Percentiles rank a stretch among this genome's conserved stretches.
Evolutionary conservation across 2,888 invertebrate species (phyloP).

Genomic region (Lacanobia wlatinum): DNA sequence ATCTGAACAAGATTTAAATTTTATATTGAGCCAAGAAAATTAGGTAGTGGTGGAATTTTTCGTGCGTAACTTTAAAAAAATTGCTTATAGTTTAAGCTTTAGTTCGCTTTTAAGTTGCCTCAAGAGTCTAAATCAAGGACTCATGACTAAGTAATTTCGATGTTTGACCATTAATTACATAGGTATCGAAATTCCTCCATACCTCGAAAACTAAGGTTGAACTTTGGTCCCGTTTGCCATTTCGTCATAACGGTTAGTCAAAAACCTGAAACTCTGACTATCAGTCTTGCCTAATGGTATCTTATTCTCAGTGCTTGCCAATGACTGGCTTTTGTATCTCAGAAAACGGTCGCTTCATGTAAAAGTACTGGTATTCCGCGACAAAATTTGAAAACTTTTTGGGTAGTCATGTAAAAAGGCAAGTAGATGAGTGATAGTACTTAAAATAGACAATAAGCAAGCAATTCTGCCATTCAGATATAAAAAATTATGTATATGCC

Average conservation of each 20-base stretch:
- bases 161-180: too few species aligned
- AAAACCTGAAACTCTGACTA: background rate
- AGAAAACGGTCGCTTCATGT: background rate
- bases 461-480: too few species aligned
- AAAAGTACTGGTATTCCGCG: background rate
- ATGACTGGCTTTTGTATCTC: background rate
- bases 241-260: background rate
- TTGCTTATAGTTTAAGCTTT: background rate
- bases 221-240: background rate
- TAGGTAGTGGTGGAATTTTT: background rate
- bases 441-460: too few species aligned
- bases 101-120: background rate
- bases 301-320: too few species aligned
- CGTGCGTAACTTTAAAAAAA: background rate
- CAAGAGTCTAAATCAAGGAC: background rate
- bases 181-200: background rate
- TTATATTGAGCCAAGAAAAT: slow-evolving; percentile 10
- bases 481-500: too few species aligned
- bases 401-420: too few species aligned
- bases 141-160: too few species aligned
- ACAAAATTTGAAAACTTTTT: too few species aligned
- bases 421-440: too few species aligned
- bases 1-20: slow-evolving; percentile 28
- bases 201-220: background rate
- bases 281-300: background rate